Evolutionary conservation across 2,797 vertebrate genomes (phyloP), one percentile per base, ranked within the genome.

Genomic region (Esox lucius): DNA sequence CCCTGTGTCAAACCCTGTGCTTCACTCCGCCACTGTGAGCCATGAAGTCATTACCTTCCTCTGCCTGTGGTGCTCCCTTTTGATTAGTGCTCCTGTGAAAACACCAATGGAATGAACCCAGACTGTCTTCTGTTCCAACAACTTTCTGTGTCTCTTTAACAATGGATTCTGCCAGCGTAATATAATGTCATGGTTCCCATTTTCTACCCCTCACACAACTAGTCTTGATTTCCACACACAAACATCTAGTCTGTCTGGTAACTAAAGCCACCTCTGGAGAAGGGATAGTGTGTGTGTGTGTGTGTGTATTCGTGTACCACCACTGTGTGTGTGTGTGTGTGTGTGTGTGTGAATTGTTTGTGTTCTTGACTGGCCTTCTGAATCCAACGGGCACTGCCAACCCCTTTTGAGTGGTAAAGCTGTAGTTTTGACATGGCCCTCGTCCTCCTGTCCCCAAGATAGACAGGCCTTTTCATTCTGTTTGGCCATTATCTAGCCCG

Each of bases 401-500:
- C 85, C 83, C 69, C 91, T 86, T 89, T 90, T 93, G 89, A 90
- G 82, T 88, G 82, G 81, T 90, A 86, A 86, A 91, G 92, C 90
- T 92, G 91, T 91, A 91, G 90, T 91, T 91, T 92, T 91, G 91
- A 87, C 67, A 91, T 89, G 78, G 88, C 87, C 91, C 71, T 87
- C 85, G 87, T 84, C 85, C 71, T 87, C 83, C 61, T 3, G 28
- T 84, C 39, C 42, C 24, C 87, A 46, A 88, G 89, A 90, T 78
- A 83, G 91, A 90, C 92, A 90, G 89, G 74, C 84, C 82, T 92
- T 93, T 91, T 90, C 90, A 90, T 90, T 90, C 89, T 78, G 78
- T 89, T 90, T 91, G 92, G 90, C 92, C 85, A 82, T 90, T 86
- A 90, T 94, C 93, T 91, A 89, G 86, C 88, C 87, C 77, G 84